Conservation (phyloP, 2,113 vertebrate species). For the Balaeniceps rex region DNA sequence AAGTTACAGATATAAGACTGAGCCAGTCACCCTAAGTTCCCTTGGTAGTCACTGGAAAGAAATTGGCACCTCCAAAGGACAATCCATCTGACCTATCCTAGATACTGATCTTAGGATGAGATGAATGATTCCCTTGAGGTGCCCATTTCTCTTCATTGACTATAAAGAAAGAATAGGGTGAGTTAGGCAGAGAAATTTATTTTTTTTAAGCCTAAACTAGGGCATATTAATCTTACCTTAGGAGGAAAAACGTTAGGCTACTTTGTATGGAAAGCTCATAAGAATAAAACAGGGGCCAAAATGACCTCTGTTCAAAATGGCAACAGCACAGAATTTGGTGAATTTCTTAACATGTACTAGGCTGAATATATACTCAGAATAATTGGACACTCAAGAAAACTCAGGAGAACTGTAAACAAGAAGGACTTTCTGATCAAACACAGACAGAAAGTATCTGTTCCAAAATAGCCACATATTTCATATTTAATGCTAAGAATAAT, state of each 20-base stretch:
- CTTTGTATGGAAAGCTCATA: background rate
- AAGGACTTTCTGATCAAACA: background rate
- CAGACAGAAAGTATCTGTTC: background rate
- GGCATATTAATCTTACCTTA: background rate
- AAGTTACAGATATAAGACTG: background rate
- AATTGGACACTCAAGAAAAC: background rate
- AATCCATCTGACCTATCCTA: background rate
- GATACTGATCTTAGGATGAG: background rate
- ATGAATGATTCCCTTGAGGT: conserved; percentile 1
- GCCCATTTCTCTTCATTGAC: background rate
- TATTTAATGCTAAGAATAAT: background rate
- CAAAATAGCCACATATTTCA: background rate
- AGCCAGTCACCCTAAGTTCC: background rate
- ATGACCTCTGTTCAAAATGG: background rate
- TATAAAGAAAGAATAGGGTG: background rate
- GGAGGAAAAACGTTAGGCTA: background rate
- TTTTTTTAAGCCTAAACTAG: background rate
- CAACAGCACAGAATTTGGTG: background rate
- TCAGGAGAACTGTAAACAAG: background rate
- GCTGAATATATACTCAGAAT: background rate
- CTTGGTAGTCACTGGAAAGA: background rate
- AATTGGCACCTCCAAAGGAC: background rate
- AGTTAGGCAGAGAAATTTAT: background rate
- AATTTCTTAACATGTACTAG: background rate
- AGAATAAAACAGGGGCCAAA: background rate